Base-by-base conservation (phyloP, 1,140 invertebrate genomes). In the Papilio polytes region DNA sequence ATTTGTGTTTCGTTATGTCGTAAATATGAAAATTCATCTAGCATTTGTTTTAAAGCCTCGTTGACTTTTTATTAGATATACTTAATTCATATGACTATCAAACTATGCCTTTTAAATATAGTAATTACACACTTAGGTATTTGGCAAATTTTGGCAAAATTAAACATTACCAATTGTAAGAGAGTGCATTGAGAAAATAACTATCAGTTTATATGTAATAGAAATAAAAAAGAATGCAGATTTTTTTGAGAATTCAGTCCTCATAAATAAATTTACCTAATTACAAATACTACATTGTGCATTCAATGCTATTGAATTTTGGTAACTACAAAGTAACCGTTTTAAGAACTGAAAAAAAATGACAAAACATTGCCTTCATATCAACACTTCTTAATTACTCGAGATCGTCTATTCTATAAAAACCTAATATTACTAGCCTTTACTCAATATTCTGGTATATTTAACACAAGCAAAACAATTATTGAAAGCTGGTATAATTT, bases 121-220 rank as follows among this genome's bases (percentile, higher is more conserved):
- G 22, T 26, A 66, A 22, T 26, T 63, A 22, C 22, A 66, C 63
- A 66, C 70, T 78, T 59, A 73, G 56, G 81, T 80, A 88, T 93
- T 94, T 94, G 93, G 93, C 92, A 92, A 92, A 89, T 91, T 93
- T 94, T 93, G 91, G 93, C 91, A 88, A 89, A 93, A 94, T 91
- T 88, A 82, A 92, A 90, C 87, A 85, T 85, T 84, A 86, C 82
- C 86, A 85, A 85, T 83, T 20, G 53, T 10, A 72, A 66, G 51
- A 73, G n/a, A 76, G 22, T 73, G 70, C 41, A 46, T 20, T 73
- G 12, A 10, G 15, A 41, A 44, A 73, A 73, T 31, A 31, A 44
- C 8, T 73, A 41, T 73, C 18, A 73, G 70, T 73, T 73, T 44
- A 18, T 6, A 66, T 26, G 10, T 74, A 20, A 20, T 46, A 8